phyloP scores from a whole-genome alignment of 1,140 invertebrate genomes.

The Orchestia grillus region DNA sequence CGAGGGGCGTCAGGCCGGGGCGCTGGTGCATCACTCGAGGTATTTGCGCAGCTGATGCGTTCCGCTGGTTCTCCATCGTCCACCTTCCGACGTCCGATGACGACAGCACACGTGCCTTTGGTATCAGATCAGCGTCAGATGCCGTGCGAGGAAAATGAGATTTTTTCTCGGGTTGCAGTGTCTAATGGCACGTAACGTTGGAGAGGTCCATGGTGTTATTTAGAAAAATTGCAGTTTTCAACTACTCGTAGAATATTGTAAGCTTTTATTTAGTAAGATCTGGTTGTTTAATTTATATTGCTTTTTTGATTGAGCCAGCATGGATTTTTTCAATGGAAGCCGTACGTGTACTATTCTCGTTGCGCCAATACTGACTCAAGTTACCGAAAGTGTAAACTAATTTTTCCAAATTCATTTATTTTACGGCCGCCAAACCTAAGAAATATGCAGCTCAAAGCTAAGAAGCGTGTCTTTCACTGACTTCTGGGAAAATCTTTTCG shows the following conservation, averaged over 20 bases:
- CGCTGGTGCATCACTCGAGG: neutral
- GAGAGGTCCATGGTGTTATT: neutral
- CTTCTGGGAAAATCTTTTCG: too few relatives aligned
- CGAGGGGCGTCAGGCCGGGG: too few relatives aligned
- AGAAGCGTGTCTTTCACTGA: too few relatives aligned
- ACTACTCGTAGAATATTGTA: neutral
- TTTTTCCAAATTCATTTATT: too few relatives aligned
- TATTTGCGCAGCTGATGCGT: neutral
- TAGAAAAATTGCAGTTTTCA: neutral
- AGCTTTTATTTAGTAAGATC: neutral
- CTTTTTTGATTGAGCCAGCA: neutral
- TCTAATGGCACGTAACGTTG: neutral
- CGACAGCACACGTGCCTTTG: too few relatives aligned
- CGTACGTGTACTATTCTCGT: neutral
- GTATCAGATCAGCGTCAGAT: neutral
- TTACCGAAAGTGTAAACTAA: neutral
- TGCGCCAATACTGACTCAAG: neutral
- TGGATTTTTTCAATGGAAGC: neutral
- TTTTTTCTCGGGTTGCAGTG: neutral
- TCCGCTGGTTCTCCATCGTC: neutral
- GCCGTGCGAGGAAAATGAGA: neutral
- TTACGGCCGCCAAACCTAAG: too few relatives aligned
- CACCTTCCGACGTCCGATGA: neutral
- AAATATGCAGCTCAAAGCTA: too few relatives aligned
- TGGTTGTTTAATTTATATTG: neutral